Percentiles rank a stretch among this genome's conserved stretches.
These are phyloP conservation scores for Lethrus apterus DNA, from an alignment of 1,140 invertebrate genomes.

Conservation along the genomic window DNA sequence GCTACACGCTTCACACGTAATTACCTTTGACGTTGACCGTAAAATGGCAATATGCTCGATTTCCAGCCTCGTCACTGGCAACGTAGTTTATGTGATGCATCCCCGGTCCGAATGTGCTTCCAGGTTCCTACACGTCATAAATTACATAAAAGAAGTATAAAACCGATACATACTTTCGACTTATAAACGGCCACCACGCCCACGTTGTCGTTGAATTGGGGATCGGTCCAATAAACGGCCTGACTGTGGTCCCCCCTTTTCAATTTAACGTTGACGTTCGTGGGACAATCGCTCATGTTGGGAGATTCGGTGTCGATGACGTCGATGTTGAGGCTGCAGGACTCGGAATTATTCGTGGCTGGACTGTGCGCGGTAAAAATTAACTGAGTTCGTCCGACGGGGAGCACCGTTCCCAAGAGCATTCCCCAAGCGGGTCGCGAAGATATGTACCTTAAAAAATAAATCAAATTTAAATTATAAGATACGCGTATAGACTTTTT, in stretches of 20 bases:
- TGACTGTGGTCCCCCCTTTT: slow-evolving; percentile 47
- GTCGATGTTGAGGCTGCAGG: slow-evolving; percentile 54
- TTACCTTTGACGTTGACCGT: slow-evolving; percentile 53
- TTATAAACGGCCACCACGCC: slow-evolving; percentile 51
- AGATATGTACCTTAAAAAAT: slow-evolving; percentile 48
- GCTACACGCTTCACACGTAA: slow-evolving; percentile 13
- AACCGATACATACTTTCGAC: slow-evolving; percentile 51
- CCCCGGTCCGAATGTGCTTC: slow-evolving; percentile 50
- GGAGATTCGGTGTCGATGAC: slow-evolving; percentile 55
- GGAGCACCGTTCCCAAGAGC: slow-evolving; percentile 52
- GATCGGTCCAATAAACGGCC: slow-evolving; percentile 60
- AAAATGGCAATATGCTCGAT: slow-evolving; percentile 55
- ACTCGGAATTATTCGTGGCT: slow-evolving; percentile 42
- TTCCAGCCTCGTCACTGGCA: slow-evolving; percentile 54
- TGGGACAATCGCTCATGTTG: slow-evolving; percentile 52
- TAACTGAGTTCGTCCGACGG: slow-evolving; percentile 50
- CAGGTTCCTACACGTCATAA: slow-evolving; percentile 46
- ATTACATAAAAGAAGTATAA: no score
- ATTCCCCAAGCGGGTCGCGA: slow-evolving; percentile 57
- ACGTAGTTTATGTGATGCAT: slow-evolving; percentile 56
- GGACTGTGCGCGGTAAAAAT: slow-evolving; percentile 55
- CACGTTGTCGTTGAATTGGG: slow-evolving; percentile 58
- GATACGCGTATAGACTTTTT: no score
- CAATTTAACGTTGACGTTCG: slow-evolving; percentile 53
- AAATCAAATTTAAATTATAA: no score